A percentile compares a stretch with the other conserved stretches of the same genome.
Conservation (phyloP, 2,113 vertebrate species). For the Myiopsitta monachus region DNA sequence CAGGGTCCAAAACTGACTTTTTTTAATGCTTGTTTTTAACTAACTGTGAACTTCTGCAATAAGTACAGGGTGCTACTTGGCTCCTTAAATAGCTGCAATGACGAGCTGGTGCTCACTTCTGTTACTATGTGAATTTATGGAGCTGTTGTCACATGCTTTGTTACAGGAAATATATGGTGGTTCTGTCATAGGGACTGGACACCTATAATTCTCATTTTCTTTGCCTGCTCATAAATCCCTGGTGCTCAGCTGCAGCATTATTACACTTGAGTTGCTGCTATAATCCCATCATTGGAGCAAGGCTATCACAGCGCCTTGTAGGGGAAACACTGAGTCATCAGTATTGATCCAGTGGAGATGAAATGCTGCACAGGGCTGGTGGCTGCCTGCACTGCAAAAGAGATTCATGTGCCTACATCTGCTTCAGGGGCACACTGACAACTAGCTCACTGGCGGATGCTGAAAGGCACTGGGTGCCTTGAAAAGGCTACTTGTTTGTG, state of each 20-base stretch:
- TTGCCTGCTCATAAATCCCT: constrained; percentile 51
- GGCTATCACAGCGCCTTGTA: not conserved
- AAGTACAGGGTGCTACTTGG: constrained; percentile 61
- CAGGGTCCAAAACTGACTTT: constrained; percentile 64
- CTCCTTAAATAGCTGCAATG: constrained; percentile 73
- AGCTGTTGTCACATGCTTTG: constrained; percentile 71
- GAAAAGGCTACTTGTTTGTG: not conserved
- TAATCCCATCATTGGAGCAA: not conserved
- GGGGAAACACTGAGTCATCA: constrained; percentile 44
- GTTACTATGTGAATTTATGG: constrained; percentile 78
- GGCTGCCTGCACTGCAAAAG: not conserved
- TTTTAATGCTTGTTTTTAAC: constrained; percentile 77
- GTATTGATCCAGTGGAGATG: not conserved
- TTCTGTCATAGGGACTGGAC: constrained; percentile 60
- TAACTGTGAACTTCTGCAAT: constrained; percentile 73
- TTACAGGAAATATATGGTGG: constrained; percentile 68
- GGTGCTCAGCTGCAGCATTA: not conserved
- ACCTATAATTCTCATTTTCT: constrained; percentile 61
- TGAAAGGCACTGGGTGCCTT: not conserved
- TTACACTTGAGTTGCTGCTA: not conserved
- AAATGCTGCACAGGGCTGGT: not conserved
- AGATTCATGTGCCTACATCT: not conserved
- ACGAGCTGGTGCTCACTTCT: constrained; percentile 60
- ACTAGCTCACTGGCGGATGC: accelerated
- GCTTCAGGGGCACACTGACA: not conserved